Evolutionary conservation across 2,888 invertebrate genomes (phyloP), one percentile per base, ranked within the genome.

Genomic region (Dryococelus australis): DNA sequence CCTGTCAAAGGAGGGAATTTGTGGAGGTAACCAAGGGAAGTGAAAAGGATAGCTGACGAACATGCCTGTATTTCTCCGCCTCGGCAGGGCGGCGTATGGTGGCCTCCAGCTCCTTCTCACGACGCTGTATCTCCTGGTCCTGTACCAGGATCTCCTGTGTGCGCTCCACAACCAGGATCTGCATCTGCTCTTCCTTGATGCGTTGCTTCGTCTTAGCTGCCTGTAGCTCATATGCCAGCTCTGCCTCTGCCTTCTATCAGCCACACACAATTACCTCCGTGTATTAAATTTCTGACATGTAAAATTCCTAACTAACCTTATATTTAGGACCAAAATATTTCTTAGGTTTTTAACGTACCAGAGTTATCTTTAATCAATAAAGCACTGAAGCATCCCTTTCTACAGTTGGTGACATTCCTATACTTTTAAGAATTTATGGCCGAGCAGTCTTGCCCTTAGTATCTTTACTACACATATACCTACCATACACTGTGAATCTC

Each of bases 141-240:
- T 99, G 98, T 0, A 99, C 97, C 86, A 96, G 96, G 91, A 99
- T 99, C 93, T 98, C 97, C 92, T 99, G 99, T 0, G 96, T 95
- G 87, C 98, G 95, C 92, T 98, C 98, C 43, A 98, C 96, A 0
- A 98, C 97, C 89, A 96, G 95, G 88, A 99, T 98, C 92, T 99
- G 98, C 99, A 99, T 99, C 91, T 98, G 97, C 92, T 99, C 99
- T 91, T 99, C 98, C 93, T 98, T 98, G 91, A 98, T 98, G 89
- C 97, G 95, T 92, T 99, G 99, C 91, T 98, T 97, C 0, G 98
- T 99, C 93, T 99, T 99, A 0, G 98, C 98, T 0, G 98, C 98
- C 94, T 98, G 98, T 87, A 98, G 92, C 91, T 98, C 97, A 92
- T 97, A 98, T 0, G 98, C 98, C 95, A 98, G 95, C 92, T 98